Evolutionary conservation across 2,888 invertebrate species (phyloP), one percentile per base, ranked within the genome.

Genomic region (Tryphoninae sp.): DNA sequence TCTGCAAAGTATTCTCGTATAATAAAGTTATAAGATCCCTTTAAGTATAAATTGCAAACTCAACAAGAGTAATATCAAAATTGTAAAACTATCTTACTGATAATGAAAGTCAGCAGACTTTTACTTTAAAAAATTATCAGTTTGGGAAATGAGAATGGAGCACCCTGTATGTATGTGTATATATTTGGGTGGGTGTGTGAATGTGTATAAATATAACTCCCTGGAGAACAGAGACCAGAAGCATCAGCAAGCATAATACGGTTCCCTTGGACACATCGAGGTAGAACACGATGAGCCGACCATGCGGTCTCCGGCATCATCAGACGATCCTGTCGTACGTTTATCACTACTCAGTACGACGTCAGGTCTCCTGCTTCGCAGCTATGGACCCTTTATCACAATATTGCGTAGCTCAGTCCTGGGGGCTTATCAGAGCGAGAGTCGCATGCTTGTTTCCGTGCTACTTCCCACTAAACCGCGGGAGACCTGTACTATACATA

Each of bases 291-390:
- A 67, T 9, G 59, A 16, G 26, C 64, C 22, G 33, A 45, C 40
- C 53, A 19, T 53, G 33, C n/a, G 51, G 68, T 58, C 75, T 72
- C 49, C 53, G 51, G 67, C 74, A 40, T 45, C 62, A 73, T 71
- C 78, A 68, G 69, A 74, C 76, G 76, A 58, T 51, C 76, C 81
- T 68, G 72, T 67, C n/a, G 51, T 79, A 83, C 84, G 87, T 89
- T 89, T 88, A 88, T 89, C 88, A 87, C 86, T 78, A 83, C 82
- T 83, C 81, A 76, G 73, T 82, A 83, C 79, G 86, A 76, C 65
- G 82, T 33, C 16, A 53, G 58, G 45, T 51, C 64, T 64, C 40
- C 53, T 40, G 40, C 64, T 68, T 49, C 62, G 13, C 61, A 40
- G 11, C 58, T 71, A 58, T 65, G 23, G 53, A 58, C 55, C 85